Evolutionary conservation across 2,888 invertebrate species (phyloP), one percentile per base, ranked within the genome.

Genomic region (Callyntrura sp.): DNA sequence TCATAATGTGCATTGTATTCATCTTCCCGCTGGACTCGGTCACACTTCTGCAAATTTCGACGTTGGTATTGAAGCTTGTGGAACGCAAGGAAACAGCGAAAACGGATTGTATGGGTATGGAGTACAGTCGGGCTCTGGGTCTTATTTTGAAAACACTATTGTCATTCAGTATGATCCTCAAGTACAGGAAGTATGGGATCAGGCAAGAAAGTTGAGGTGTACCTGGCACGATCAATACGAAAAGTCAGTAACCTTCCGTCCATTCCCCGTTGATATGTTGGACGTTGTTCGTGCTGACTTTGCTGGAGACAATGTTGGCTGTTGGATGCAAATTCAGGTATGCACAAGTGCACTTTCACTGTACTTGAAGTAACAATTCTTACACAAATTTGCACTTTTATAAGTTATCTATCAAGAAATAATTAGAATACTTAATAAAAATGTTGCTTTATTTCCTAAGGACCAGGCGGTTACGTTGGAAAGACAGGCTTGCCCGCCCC

Each of bases 211-310:
- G 94, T 94, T 98, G 28, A 96, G 98, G 14, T 98, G 98, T 95
- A 98, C 98, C 0, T 98, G 98, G 98, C 98, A 98, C 94, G 98
- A 98, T 94, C 97, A 98, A 93, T 98, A 98, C 94, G 98, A 98
- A 95, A 98, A 98, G 94, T 98, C 98, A 5, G 98, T 98, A 0
- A 98, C 98, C 0, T 98, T 85, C 85, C 76, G 85, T 9, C 85
- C 85, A 65, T 85, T 85, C 78, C 85, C 85, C 17, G 98, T 98
- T 0, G 98, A 98, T 94, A 98, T 98, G 98, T 94, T 98, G 84
- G 98, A 98, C 94, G 98, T 98, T 4, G 98, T 98, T n/a, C 95
- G 98, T 83, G 98, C 98, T 2, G 98, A 98, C 94, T 98, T 98
- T 93, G 98, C 98, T 88, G 98, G 98, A 0, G 98, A 98, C 94